phyloP scores from a whole-genome alignment of 2,888 invertebrate genomes.

The Leptura quadrifasciata region DNA sequence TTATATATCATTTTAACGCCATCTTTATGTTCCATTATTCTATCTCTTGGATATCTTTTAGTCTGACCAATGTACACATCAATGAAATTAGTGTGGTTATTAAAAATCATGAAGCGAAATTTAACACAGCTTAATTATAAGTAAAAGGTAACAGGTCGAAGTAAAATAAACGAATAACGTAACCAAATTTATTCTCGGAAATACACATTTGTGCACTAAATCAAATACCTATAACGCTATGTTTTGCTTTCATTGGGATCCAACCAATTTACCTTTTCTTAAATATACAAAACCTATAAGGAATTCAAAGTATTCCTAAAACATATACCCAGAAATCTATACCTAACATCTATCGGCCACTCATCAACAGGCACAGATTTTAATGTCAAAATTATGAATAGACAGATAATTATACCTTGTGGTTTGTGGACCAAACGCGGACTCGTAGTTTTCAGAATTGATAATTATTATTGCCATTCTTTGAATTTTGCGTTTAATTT shows the following conservation, averaged over 20 bases:
- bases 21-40: too few species aligned
- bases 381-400: background rate
- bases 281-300: background rate
- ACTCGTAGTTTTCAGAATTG: slow-evolving; percentile 10
- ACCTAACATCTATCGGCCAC: background rate
- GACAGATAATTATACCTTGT: slow-evolving; percentile 19
- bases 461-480: background rate
- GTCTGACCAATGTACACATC: too few species aligned
- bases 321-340: slow-evolving; percentile 28
- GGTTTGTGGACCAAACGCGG: slow-evolving; percentile 6
- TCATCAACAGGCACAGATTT: slow-evolving; percentile 20
- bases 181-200: too few species aligned
- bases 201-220: too few species aligned
- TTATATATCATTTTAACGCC: too few species aligned
- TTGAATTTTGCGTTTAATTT: background rate
- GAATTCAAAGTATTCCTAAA: slow-evolving; percentile 7
- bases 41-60: too few species aligned
- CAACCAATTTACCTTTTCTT: background rate
- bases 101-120: too few species aligned
- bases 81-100: too few species aligned
- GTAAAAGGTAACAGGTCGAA: too few species aligned
- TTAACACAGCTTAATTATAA: too few species aligned
- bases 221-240: too few species aligned
- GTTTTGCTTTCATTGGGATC: background rate
- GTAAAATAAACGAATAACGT: too few species aligned